These are phyloP conservation scores for Tringa solitaria DNA, from an alignment of 2,113 vertebrate genomes.

Conservation along the genomic window DNA sequence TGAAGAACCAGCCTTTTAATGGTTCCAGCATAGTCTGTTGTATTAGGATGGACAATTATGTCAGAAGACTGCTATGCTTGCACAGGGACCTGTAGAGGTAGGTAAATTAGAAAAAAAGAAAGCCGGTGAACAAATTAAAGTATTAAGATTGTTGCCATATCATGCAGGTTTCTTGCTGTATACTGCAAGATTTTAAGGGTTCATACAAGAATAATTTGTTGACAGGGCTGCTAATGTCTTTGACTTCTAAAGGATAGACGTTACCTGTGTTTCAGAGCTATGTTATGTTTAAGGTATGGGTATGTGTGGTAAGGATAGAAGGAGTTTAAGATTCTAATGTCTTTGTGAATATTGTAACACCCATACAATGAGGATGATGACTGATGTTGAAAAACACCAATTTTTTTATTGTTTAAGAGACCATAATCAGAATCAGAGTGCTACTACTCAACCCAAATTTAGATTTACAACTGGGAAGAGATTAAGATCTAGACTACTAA, in stretches of 20 bases:
- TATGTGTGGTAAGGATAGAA: not conserved
- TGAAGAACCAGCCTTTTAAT: not conserved
- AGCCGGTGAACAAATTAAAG: not conserved
- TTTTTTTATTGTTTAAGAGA: not conserved
- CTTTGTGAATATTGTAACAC: not conserved
- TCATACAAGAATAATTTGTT: not conserved
- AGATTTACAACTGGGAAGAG: not conserved
- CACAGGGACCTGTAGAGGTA: not conserved
- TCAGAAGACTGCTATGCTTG: not conserved
- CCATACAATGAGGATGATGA: not conserved
- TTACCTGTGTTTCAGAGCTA: not conserved
- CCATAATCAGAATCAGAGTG: not conserved
- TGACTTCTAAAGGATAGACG: not conserved
- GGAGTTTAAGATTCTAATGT: not conserved
- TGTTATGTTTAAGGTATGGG: not conserved
- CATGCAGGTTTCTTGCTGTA: not conserved
- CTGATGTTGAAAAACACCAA: not conserved
- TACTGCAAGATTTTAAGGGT: not conserved
- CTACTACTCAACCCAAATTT: not conserved
- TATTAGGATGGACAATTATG: not conserved
- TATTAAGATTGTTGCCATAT: not conserved
- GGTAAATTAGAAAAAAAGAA: not conserved
- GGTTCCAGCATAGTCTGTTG: not conserved
- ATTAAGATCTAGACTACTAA: not conserved
- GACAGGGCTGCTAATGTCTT: not conserved